phyloP scores from a whole-genome alignment of 37 sponge, comb jelly and placozoan genomes.

The Diacarnus erythraeanus region DNA sequence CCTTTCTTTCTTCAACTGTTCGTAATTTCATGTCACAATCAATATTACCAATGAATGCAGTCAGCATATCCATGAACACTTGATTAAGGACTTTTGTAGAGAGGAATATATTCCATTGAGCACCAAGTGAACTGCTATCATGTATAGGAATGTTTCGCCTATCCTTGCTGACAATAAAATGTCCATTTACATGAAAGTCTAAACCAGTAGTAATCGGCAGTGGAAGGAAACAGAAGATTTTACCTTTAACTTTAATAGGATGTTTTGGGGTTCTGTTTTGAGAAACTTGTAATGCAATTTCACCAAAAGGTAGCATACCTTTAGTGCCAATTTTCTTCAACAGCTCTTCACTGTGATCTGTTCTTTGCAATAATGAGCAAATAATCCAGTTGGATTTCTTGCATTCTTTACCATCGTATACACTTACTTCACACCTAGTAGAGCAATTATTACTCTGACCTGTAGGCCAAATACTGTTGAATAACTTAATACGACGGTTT shows the following conservation, averaged over 20 bases:
- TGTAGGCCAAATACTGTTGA: no score
- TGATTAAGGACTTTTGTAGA: conserved; percentile 27
- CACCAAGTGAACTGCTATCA: conserved; percentile 13
- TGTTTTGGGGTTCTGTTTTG: not conserved
- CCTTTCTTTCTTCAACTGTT: not conserved
- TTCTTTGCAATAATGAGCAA: conserved; percentile 12
- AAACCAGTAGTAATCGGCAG: conserved; percentile 37
- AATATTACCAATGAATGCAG: no score
- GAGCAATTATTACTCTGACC: no score
- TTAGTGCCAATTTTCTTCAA: not conserved
- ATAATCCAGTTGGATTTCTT: conserved; percentile 34
- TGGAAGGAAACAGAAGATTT: conserved; percentile 63
- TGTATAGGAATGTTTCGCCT: conserved; percentile 27
- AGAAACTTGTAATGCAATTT: conserved; percentile 29
- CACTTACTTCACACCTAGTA: no score
- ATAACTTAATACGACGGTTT: no score
- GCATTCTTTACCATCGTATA: no score
- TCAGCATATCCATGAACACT: conserved; percentile 37
- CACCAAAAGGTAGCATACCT: conserved; percentile 44
- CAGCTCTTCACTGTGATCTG: not conserved
- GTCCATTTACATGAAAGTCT: conserved; percentile 57
- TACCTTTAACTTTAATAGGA: conserved; percentile 7
- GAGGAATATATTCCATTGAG: conserved; percentile 55
- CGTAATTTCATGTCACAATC: not conserved
- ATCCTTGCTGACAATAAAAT: conserved; percentile 60